phyloP scores from a whole-genome alignment of 2,113 vertebrate genomes.

The Guaruba guarouba region DNA sequence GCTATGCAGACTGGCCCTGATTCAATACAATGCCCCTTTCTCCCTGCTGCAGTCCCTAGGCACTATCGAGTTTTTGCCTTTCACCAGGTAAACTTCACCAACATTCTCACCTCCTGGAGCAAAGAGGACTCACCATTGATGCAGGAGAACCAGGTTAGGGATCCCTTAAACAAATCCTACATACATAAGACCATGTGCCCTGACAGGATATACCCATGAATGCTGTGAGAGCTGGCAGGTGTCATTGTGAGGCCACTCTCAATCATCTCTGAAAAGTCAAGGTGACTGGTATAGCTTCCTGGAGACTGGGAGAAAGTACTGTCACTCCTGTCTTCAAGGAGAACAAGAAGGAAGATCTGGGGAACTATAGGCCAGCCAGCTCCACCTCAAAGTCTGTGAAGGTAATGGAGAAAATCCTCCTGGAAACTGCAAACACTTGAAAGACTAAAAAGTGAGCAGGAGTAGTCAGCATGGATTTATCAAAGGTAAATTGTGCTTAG shows the following conservation, averaged over 20 bases:
- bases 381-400: not conserved
- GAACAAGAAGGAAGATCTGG: not conserved
- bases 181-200: accelerated
- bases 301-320: not conserved
- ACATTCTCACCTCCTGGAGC: not conserved
- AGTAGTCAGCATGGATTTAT: not conserved
- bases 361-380: not conserved
- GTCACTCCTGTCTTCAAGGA: not conserved
- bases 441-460: not conserved
- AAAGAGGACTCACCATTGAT: not conserved
- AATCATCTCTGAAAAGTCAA: not conserved
- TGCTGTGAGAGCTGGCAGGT: not conserved
- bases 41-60: not conserved
- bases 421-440: not conserved
- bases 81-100: not conserved
- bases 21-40: not conserved
- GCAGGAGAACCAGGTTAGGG: not conserved
- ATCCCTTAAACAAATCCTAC: not conserved
- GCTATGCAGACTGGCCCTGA: not conserved
- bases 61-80: not conserved
- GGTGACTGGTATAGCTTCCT: not conserved
- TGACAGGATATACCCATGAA: not conserved
- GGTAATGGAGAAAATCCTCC: not conserved
- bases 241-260: not conserved
- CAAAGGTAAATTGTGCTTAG: not conserved